Evolutionary conservation across 2,113 vertebrate genomes (phyloP), one percentile per base, ranked within the genome.

Genomic region (Ptilorrhoa leucosticta): DNA sequence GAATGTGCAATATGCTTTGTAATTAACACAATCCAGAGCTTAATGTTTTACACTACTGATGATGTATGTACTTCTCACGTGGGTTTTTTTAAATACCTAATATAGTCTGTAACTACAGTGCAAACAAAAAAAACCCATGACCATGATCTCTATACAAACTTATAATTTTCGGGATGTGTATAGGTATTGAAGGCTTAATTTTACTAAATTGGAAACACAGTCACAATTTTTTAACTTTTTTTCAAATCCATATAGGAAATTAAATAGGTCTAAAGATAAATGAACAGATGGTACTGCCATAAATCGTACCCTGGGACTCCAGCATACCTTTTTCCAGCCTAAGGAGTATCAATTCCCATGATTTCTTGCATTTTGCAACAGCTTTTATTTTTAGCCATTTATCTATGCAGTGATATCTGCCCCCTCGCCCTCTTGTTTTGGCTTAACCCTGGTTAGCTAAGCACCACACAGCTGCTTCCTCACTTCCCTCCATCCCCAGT

Each of bases 401-500:
- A 44, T 40, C 50, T 75, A 4, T 54, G 28, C 18, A 76, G 17
- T 0, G 1, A 61, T 61, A 22, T 35, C 20, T 83, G 4, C 35
- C 10, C 33, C 8, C 6, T 56, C 28, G 31, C 10, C 13, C 9
- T 69, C 23, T 48, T 48, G 5, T 40, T 76, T 23, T 77, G 35
- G 8, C 5, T 50, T 66, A 71, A 26, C 11, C 18, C 11, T 35
- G 21, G 10, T 16, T 58, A 71, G 6, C 20, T 58, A 50, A 58
- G 9, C 11, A 48, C 7, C 26, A 40, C 6, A 28, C 9, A 90
- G 6, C 23, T 11, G 17, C 11, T 63, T 12, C 2, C 3, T 19
- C 19, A 22, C 17, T 58, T n/a, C 6, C 2, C 5, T n/a, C 23
- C 9, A 57, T 5, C 4, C 10, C 1, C 10, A 56, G 23, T 11